Evolutionary conservation across 2,797 vertebrate genomes (phyloP).

Genomic region (Euthynnus affinis): DNA sequence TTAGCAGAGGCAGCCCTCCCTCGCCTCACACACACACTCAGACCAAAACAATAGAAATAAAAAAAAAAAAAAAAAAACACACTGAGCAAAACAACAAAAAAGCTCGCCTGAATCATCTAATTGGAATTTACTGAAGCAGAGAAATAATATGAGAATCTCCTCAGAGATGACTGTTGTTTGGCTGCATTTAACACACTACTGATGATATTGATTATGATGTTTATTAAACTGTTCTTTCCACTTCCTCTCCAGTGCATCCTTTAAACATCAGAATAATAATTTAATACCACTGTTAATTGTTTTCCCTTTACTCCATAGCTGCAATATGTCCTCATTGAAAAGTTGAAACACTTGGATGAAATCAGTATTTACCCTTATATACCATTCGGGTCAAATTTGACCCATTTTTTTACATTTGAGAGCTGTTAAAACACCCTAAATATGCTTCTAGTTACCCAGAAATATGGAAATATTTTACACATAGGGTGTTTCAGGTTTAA

Average conservation of each 20-base stretch:
- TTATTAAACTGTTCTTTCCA: background rate
- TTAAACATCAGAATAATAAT: background rate
- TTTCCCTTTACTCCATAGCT: too few relatives aligned
- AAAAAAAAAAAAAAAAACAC: background rate
- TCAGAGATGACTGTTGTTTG: background rate
- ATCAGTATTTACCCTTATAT: too few relatives aligned
- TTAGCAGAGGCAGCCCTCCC: conserved; percentile 28
- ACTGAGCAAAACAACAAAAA: conserved; percentile 37
- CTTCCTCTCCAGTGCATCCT: background rate
- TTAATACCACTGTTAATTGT: too few relatives aligned
- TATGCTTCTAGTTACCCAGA: too few relatives aligned
- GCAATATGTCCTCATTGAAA: too few relatives aligned
- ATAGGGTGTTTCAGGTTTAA: too few relatives aligned
- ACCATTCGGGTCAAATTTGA: too few relatives aligned
- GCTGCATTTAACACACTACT: background rate
- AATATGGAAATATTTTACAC: too few relatives aligned
- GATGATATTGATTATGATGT: background rate
- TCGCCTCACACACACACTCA: conserved; percentile 31
- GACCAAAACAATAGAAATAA: conserved; percentile 45
- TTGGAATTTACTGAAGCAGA: conserved; percentile 22
- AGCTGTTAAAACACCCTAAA: too few relatives aligned
- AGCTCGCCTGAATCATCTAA: conserved; percentile 26
- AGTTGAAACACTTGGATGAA: too few relatives aligned
- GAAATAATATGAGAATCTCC: conserved; percentile 2
- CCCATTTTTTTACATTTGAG: too few relatives aligned